Conservation (phyloP, 1,140 invertebrate species). For the Ptiloglossa arizonensis region DNA sequence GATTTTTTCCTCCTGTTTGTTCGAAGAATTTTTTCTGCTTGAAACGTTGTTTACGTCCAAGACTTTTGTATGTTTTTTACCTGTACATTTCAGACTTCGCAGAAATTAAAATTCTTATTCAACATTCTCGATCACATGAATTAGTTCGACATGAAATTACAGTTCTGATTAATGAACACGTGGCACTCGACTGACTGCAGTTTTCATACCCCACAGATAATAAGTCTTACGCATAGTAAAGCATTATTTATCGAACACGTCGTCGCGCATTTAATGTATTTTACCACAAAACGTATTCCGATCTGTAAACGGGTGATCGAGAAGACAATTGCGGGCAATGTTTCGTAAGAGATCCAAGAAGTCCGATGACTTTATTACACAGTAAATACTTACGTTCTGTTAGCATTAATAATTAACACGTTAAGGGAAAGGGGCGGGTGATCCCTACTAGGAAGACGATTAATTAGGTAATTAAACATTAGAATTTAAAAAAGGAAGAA, state of each 20-base stretch:
- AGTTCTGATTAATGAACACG: neutral
- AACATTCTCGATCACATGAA: neutral
- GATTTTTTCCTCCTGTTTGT: neutral
- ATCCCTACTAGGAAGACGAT: no score
- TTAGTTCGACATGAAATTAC: neutral
- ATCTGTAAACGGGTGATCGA: no score
- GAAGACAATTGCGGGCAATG: no score
- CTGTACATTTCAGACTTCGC: neutral
- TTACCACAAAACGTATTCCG: no score
- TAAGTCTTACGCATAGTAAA: neutral
- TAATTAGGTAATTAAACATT: no score
- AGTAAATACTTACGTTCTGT: no score
- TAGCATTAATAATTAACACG: no score
- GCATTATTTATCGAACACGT: neutral
- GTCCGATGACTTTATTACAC: no score
- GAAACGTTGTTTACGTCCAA: neutral
- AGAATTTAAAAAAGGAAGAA: no score
- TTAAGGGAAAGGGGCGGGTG: no score
- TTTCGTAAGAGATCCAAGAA: no score
- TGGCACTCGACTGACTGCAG: neutral
- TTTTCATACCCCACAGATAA: neutral
- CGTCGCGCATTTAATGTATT: neutral
- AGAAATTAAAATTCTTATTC: constrained; percentile 5
- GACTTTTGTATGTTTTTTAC: neutral
- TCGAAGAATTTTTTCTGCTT: neutral